Conservation (phyloP, 2,888 invertebrate species). For the Latheticus oryzae region DNA sequence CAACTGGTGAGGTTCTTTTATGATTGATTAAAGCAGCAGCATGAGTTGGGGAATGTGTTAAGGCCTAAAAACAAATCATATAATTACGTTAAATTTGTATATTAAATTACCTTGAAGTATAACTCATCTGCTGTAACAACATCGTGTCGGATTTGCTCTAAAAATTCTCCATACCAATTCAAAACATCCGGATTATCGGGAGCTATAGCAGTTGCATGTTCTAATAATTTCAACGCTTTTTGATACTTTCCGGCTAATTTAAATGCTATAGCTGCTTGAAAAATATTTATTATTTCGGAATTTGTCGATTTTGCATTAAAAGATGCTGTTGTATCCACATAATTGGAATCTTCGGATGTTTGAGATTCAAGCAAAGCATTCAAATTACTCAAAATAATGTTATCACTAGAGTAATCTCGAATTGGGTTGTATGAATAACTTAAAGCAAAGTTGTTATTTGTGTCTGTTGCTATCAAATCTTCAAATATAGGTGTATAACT, state of each 20-base stretch:
- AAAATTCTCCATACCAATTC: slow-evolving; percentile 91
- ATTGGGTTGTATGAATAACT: slow-evolving; percentile 49
- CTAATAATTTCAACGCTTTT: slow-evolving; percentile 86
- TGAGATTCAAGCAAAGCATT: slow-evolving; percentile 55
- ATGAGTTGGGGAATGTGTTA: slow-evolving; percentile 87
- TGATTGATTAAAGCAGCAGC: slow-evolving; percentile 82
- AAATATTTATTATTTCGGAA: slow-evolving; percentile 84
- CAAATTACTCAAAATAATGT: slow-evolving; percentile 56
- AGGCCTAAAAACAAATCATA: slow-evolving; percentile 67
- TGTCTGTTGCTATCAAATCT: slow-evolving; percentile 61
- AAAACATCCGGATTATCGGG: slow-evolving; percentile 94
- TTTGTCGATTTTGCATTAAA: slow-evolving; percentile 56
- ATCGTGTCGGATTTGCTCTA: slow-evolving; percentile 87
- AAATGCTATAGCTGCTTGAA: slow-evolving; percentile 89
- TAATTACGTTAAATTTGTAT: not conserved
- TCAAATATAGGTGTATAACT: slow-evolving; percentile 60
- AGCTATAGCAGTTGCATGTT: slow-evolving; percentile 91
- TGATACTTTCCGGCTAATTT: slow-evolving; percentile 83
- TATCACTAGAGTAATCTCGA: slow-evolving; percentile 51
- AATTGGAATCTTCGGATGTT: slow-evolving; percentile 40
- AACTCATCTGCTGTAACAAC: slow-evolving; percentile 90
- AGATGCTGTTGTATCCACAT: slow-evolving; percentile 36
- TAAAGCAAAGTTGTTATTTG: slow-evolving; percentile 49
- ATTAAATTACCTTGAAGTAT: slow-evolving; percentile 77
- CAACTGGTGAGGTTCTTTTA: slow-evolving; percentile 87